Percentiles rank a stretch among this genome's conserved stretches.
Evolutionary conservation across 2,797 vertebrate species (phyloP).

Genomic region (Passerculus sandwichensis): DNA sequence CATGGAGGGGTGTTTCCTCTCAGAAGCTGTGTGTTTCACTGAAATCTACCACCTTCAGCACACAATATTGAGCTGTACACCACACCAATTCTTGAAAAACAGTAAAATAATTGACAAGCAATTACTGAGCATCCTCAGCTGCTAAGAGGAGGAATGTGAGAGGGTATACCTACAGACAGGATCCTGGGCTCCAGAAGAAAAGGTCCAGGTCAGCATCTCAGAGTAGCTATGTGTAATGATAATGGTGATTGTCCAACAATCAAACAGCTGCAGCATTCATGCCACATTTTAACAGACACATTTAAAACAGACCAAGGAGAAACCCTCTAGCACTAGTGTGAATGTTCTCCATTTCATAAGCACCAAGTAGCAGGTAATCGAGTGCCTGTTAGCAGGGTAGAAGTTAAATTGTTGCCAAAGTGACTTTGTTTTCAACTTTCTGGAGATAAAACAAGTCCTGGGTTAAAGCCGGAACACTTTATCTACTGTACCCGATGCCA

Average conservation of each 20-base stretch:
- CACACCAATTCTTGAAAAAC: background rate
- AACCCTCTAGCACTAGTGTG: background rate
- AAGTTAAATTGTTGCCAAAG: background rate
- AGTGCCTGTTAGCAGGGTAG: background rate
- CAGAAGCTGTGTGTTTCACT: background rate
- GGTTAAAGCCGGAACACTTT: conserved; percentile 9
- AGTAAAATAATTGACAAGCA: fast-evolving
- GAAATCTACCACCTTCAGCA: background rate
- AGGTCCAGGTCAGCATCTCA: background rate
- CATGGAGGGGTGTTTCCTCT: background rate
- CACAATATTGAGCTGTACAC: background rate
- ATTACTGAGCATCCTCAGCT: background rate
- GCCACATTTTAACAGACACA: background rate
- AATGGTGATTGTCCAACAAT: background rate
- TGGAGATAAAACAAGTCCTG: background rate
- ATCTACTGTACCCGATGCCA: conserved; percentile 18
- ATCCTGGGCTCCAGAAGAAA: background rate
- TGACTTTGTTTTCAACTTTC: background rate
- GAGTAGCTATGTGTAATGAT: background rate
- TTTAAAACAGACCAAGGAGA: background rate
- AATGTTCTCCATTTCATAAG: background rate
- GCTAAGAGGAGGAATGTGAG: background rate
- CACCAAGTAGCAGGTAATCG: background rate
- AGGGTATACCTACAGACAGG: background rate
- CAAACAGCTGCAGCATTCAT: background rate